Conservation (phyloP, 2,797 vertebrate species). For the Nyctalus aviator region DNA sequence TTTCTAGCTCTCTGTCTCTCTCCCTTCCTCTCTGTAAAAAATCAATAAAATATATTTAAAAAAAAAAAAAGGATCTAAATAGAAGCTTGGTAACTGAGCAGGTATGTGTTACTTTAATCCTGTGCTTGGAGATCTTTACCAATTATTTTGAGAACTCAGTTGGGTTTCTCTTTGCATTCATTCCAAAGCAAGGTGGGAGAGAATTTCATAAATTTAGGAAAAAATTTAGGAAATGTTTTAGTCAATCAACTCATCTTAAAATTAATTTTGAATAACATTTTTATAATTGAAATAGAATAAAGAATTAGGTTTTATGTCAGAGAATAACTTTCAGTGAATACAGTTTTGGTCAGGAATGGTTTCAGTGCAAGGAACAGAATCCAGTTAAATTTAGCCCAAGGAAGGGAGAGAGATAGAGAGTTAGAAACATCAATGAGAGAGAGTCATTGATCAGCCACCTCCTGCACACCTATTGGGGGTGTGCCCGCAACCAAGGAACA, state of each 20-base stretch:
- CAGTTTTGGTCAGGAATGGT: background rate
- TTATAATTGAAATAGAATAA: conserved; percentile 51
- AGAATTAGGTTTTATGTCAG: conserved; percentile 6
- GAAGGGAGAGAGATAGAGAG: background rate
- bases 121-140: background rate
- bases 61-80: background rate
- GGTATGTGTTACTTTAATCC: background rate
- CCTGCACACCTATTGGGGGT: too few relatives aligned
- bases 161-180: background rate
- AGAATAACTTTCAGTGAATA: background rate
- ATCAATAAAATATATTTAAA: too few relatives aligned
- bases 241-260: background rate
- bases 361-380: conserved; percentile 35
- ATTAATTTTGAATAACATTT: conserved; percentile 47
- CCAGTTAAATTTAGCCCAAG: conserved; percentile 27
- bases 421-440: too few relatives aligned
- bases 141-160: conserved; percentile 25
- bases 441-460: too few relatives aligned
- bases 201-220: conserved; percentile 37
- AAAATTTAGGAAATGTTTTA: conserved; percentile 38
- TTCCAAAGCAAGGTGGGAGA: background rate
- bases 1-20: too few relatives aligned
- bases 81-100: background rate
- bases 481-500: too few relatives aligned
- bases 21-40: too few relatives aligned